Evolutionary conservation across 2,888 invertebrate genomes (phyloP).

Genomic region (Eupithecia vulgata): DNA sequence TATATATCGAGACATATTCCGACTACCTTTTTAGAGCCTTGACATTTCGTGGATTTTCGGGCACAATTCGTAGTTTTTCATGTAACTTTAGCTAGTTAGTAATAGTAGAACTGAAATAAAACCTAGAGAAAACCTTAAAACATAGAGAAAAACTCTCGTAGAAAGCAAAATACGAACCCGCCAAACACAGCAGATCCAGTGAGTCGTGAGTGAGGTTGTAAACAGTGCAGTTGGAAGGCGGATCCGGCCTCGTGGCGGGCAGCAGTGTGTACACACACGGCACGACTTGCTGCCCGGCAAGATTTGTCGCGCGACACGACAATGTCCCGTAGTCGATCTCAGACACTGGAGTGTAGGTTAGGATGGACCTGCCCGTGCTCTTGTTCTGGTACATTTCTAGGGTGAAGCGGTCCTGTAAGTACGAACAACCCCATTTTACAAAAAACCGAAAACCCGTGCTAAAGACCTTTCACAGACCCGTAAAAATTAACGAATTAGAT

Average conservation of each 20-base stretch:
- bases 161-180: slow-evolving; percentile 64
- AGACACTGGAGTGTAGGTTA: slow-evolving; percentile 91
- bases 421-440: not conserved
- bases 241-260: slow-evolving; percentile 90
- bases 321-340: slow-evolving; percentile 92
- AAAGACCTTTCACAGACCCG: too few species aligned
- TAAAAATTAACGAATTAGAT: too few species aligned
- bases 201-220: slow-evolving; percentile 91
- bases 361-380: slow-evolving; percentile 82
- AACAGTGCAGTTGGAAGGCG: slow-evolving; percentile 90
- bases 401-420: slow-evolving; percentile 82
- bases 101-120: not conserved
- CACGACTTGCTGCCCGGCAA: slow-evolving; percentile 87
- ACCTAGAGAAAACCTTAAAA: not conserved
- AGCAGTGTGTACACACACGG: slow-evolving; percentile 91
- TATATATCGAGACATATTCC: not conserved
- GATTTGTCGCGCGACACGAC: slow-evolving; percentile 89
- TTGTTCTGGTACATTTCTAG: slow-evolving; percentile 57
- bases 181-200: slow-evolving; percentile 88
- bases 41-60: not conserved
- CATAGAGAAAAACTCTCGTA: not conserved
- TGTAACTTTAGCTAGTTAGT: not conserved
- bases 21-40: not conserved
- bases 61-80: not conserved
- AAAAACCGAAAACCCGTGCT: not conserved